phyloP scores from a whole-genome alignment of 2,888 invertebrate species.

The Latrodectus hesperus region DNA sequence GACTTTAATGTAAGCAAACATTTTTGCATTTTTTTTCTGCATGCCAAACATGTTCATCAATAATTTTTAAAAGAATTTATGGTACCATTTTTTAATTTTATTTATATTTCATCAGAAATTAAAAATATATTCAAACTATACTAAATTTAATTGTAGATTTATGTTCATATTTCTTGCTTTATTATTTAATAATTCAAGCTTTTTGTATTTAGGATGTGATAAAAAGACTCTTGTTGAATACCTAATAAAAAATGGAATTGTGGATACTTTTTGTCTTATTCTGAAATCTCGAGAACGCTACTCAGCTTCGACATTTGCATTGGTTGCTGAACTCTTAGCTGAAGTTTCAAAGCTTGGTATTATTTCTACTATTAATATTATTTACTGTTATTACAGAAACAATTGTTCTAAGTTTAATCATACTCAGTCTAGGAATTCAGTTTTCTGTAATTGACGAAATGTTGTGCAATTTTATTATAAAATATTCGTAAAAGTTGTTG shows the following conservation, averaged over 20 bases:
- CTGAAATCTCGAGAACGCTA: constrained; percentile 43
- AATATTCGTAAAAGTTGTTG: not conserved
- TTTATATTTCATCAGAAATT: too few relatives aligned
- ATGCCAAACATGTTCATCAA: too few relatives aligned
- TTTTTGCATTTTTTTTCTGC: too few relatives aligned
- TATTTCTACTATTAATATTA: not conserved
- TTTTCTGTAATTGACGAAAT: not conserved
- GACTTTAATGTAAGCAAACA: too few relatives aligned
- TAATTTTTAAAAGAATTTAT: too few relatives aligned
- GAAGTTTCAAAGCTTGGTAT: constrained; percentile 84
- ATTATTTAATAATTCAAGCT: not conserved
- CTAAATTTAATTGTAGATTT: too few relatives aligned
- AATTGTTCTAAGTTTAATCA: not conserved
- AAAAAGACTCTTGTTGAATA: constrained; percentile 45
- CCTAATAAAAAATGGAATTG: constrained; percentile 49
- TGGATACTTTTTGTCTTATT: constrained; percentile 46
- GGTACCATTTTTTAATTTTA: too few relatives aligned
- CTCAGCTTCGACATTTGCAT: constrained; percentile 57
- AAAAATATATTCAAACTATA: too few relatives aligned
- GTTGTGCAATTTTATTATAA: not conserved
- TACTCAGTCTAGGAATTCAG: too few relatives aligned
- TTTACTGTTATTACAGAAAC: not conserved
- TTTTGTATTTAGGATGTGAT: constrained; percentile 33
- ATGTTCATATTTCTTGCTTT: not conserved
- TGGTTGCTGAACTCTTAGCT: constrained; percentile 79